Evolutionary conservation across 2,797 vertebrate genomes (phyloP).

Genomic region (Brotogeris chrysoptera): DNA sequence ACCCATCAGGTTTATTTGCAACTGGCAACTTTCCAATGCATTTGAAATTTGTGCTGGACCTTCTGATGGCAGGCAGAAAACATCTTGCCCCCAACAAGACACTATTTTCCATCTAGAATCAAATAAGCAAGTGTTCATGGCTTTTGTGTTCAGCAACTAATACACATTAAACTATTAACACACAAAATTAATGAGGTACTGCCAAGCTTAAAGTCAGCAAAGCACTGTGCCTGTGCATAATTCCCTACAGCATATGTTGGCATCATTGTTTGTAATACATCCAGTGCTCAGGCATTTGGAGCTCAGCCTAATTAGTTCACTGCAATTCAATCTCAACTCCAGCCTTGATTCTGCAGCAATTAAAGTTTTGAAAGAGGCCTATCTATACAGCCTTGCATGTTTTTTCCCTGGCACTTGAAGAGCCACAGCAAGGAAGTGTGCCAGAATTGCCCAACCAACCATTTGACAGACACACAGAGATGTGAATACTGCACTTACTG

Average conservation of each 20-base stretch:
- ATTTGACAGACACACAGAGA: background rate
- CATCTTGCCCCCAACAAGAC: conserved; percentile 15
- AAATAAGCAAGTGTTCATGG: background rate
- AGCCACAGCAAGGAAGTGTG: background rate
- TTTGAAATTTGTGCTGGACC: background rate
- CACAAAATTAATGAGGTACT: conserved; percentile 35
- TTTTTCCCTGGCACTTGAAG: background rate
- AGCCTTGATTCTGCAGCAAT: conserved; percentile 26
- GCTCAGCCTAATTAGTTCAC: conserved; percentile 54
- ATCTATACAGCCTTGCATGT: background rate
- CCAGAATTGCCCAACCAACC: conserved; percentile 35
- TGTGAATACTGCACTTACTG: background rate
- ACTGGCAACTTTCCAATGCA: background rate
- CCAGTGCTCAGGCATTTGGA: conserved; percentile 4
- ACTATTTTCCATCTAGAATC: background rate
- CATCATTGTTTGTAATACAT: background rate
- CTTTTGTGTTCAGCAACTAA: conserved; percentile 17
- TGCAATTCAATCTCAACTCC: conserved; percentile 46
- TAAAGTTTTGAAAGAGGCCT: conserved; percentile 34
- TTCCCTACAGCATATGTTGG: background rate
- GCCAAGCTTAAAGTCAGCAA: conserved; percentile 30
- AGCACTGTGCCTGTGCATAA: background rate
- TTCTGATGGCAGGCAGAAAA: background rate
- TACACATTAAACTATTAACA: conserved; percentile 37
- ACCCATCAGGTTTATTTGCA: background rate